phyloP scores from a whole-genome alignment of 2,888 invertebrate genomes.

The Agrochola macilenta region DNA sequence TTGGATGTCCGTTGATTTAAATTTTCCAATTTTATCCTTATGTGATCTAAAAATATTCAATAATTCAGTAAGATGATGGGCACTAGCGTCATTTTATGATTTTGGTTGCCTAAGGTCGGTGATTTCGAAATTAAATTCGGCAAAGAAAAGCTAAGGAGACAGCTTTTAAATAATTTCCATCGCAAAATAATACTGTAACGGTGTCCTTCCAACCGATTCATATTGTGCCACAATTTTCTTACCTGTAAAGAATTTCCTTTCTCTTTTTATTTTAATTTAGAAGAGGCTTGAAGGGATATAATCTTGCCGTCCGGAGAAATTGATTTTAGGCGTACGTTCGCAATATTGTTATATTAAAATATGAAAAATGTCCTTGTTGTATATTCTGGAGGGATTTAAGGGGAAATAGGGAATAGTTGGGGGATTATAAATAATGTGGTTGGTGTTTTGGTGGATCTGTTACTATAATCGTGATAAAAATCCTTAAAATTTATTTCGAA shows the following conservation, averaged over 20 bases:
- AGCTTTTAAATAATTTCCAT: slow-evolving; percentile 53
- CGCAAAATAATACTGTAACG: slow-evolving; percentile 39
- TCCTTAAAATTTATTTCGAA: background rate
- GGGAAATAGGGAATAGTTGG: slow-evolving; percentile 32
- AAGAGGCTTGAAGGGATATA: slow-evolving; percentile 58
- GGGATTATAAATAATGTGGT: slow-evolving; percentile 22
- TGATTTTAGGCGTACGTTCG: slow-evolving; percentile 61
- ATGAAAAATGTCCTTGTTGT: slow-evolving; percentile 38
- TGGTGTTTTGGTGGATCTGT: background rate
- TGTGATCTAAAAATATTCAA: no score
- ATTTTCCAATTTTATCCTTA: no score
- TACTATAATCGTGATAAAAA: background rate
- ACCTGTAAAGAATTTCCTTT: slow-evolving; percentile 52
- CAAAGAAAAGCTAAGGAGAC: slow-evolving; percentile 14
- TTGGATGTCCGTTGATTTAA: no score
- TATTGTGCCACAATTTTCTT: slow-evolving; percentile 47
- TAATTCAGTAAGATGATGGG: no score
- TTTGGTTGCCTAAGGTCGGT: no score
- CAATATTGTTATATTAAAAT: slow-evolving; percentile 59
- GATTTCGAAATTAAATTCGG: background rate
- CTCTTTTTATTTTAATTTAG: slow-evolving; percentile 68
- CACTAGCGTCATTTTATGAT: no score
- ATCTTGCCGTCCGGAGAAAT: slow-evolving; percentile 63
- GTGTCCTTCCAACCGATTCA: slow-evolving; percentile 43
- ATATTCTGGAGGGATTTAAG: slow-evolving; percentile 26